These are phyloP conservation scores for Drosophila pseudoobscura DNA, from an alignment of 1,140 invertebrate genomes.

Conservation along the genomic window DNA sequence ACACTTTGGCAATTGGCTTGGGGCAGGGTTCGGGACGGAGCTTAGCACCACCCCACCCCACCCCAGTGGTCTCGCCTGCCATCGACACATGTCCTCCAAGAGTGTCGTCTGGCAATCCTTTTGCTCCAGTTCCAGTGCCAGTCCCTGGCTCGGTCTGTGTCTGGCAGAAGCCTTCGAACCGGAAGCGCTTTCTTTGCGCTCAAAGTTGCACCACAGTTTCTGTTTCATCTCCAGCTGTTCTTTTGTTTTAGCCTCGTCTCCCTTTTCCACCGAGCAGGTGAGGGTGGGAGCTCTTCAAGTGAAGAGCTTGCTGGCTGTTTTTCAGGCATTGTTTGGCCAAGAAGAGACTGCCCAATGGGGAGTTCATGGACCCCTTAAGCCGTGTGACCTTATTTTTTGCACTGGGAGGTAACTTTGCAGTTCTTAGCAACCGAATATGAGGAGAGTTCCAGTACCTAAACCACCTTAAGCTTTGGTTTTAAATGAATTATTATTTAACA, in stretches of 20 bases:
- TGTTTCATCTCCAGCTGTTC: constrained; percentile 34
- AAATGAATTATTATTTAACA: too few species aligned
- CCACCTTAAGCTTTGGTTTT: too few species aligned
- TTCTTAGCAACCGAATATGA: not conserved
- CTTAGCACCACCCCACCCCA: constrained; percentile 18
- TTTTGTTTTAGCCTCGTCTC: constrained; percentile 19
- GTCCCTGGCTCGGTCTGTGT: too few species aligned
- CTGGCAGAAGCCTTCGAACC: constrained; percentile 32
- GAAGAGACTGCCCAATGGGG: not conserved
- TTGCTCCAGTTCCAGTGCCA: too few species aligned
- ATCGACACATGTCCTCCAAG: constrained; percentile 59
- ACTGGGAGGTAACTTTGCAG: not conserved
- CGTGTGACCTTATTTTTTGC: constrained; percentile 31
- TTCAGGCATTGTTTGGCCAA: constrained; percentile 43
- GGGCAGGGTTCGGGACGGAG: constrained; percentile 18
- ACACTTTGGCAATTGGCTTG: constrained; percentile 71
- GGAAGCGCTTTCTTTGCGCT: constrained; percentile 67
- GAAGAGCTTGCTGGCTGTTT: constrained; percentile 18
- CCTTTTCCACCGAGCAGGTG: not conserved
- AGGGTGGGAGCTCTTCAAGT: constrained; percentile 18
- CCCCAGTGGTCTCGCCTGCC: constrained; percentile 19
- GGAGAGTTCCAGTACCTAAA: too few species aligned
- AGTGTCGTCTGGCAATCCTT: constrained; percentile 38
- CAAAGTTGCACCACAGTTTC: constrained; percentile 65
- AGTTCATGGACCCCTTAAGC: too few species aligned